Evolutionary conservation across 2,113 vertebrate genomes (phyloP).

Genomic region (Martes martes): DNA sequence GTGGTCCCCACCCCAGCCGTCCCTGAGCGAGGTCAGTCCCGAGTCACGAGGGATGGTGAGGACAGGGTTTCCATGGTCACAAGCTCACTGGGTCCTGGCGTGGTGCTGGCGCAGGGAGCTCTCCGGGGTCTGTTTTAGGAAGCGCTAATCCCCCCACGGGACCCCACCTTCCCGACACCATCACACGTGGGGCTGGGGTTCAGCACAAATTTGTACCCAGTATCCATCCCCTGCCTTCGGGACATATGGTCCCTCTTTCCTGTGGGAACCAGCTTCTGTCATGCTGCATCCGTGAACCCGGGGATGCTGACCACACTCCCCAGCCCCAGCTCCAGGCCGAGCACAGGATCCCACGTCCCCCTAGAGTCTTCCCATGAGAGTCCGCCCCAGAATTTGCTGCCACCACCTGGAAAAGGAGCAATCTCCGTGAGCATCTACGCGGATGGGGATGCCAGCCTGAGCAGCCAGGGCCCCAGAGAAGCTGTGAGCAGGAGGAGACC

Average conservation of each 20-base stretch:
- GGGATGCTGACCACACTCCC: neutral
- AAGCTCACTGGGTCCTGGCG: too few relatives aligned
- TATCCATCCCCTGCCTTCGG: neutral
- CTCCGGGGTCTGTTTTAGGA: neutral
- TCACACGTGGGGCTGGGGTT: neutral
- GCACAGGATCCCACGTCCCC: neutral
- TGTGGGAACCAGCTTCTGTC: neutral
- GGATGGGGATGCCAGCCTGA: accelerated
- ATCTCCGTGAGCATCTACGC: accelerated
- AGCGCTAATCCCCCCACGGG: neutral
- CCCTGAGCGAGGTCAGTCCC: neutral
- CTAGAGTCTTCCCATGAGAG: neutral
- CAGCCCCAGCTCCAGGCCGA: neutral
- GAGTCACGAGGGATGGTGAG: neutral
- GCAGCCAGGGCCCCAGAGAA: neutral
- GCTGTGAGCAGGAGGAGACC: neutral
- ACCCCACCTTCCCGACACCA: neutral
- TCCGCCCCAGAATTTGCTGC: neutral
- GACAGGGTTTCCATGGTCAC: neutral
- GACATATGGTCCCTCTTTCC: neutral
- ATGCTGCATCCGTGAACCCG: accelerated
- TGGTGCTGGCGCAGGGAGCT: neutral
- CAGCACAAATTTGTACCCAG: neutral
- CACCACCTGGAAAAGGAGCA: neutral
- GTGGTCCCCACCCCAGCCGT: neutral